phyloP scores from a whole-genome alignment of 92 coral and sea anemone genomes.

The Micromussa lordhowensis region DNA sequence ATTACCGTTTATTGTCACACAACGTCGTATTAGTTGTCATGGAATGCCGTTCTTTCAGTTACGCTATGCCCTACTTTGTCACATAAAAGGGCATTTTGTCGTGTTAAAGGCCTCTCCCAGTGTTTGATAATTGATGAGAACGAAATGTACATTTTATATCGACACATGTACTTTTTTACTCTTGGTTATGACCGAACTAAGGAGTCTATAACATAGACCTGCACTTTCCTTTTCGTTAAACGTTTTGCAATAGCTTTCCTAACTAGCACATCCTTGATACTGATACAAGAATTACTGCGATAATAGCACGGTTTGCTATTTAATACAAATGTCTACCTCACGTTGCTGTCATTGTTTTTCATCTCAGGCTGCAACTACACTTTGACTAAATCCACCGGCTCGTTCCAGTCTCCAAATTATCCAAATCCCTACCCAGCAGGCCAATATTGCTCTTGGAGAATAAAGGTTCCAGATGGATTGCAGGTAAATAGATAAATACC shows the following conservation, averaged over 20 bases:
- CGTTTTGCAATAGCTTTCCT: background rate
- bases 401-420: conserved; percentile 55
- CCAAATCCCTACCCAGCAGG: conserved; percentile 62
- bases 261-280: background rate
- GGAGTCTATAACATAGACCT: no score
- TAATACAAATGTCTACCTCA: background rate
- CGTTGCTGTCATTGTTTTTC: background rate
- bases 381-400: conserved; percentile 40
- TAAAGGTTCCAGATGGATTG: conserved; percentile 38
- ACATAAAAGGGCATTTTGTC: no score
- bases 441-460: conserved; percentile 67
- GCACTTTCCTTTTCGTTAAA: no score
- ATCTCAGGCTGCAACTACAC: conserved; percentile 59
- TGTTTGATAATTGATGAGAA: no score
- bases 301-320: background rate
- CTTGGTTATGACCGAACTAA: no score
- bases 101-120: no score
- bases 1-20: background rate
- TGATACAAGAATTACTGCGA: background rate
- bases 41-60: no score
- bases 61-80: background rate
- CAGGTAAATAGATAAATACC: conserved; percentile 8
- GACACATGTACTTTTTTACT: no score
- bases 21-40: no score
- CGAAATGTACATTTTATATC: no score